These are phyloP conservation scores for Propithecus coquereli DNA, from an alignment of 2,113 vertebrate species.

Conservation along the genomic window DNA sequence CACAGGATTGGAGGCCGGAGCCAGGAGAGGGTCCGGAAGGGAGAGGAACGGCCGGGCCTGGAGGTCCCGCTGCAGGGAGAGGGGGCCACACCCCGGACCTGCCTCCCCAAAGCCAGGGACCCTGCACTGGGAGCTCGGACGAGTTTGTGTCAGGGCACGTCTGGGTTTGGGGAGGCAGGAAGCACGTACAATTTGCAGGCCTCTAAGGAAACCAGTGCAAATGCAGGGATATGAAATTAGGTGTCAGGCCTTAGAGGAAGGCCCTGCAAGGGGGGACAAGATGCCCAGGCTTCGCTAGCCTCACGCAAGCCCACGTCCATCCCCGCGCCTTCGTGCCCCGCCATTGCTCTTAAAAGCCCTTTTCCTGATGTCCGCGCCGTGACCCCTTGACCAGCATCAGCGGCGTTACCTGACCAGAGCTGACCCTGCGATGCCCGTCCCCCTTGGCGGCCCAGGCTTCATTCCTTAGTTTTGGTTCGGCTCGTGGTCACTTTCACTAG, in stretches of 20 bases:
- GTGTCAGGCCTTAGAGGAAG: no score
- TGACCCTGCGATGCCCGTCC: not conserved
- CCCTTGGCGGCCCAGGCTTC: fast-evolving
- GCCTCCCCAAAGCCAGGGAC: not conserved
- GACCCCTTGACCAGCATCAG: fast-evolving
- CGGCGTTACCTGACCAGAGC: fast-evolving
- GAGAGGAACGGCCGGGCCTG: fast-evolving
- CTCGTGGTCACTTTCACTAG: no score
- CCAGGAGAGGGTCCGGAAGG: not conserved
- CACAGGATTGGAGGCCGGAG: no score
- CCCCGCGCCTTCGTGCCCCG: fast-evolving
- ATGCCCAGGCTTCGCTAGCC: fast-evolving
- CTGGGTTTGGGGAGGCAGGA: not conserved
- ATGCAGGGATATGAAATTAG: fast-evolving
- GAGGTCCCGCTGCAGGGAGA: fast-evolving
- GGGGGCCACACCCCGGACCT: fast-evolving
- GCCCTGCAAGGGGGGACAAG: fast-evolving
- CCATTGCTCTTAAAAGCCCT: fast-evolving
- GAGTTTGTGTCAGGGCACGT: fast-evolving
- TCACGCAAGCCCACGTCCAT: fast-evolving
- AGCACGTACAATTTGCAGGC: fast-evolving
- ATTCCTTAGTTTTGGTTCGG: fast-evolving
- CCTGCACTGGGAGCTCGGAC: fast-evolving
- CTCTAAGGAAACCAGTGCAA: not conserved
- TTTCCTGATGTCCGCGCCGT: fast-evolving